Conservation (phyloP, 92 coral and sea anemone genomes). For the Metridium senile region DNA sequence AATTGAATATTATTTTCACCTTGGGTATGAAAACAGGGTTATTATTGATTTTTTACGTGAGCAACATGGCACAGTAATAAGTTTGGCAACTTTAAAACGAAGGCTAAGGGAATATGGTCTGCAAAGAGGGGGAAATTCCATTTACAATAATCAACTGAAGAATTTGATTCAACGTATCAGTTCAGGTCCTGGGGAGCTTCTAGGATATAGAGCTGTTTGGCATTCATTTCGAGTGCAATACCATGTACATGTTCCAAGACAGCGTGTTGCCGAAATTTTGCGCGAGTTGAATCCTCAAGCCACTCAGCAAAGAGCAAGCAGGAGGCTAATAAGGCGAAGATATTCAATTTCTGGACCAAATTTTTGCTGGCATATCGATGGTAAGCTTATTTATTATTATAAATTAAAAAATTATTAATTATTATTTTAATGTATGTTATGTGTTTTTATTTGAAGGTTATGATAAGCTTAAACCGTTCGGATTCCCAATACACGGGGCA, state of each 20-base stretch:
- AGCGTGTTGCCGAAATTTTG: constrained; percentile 32
- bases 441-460: too few relatives aligned
- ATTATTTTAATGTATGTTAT: constrained; percentile 19
- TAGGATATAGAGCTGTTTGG: constrained; percentile 51
- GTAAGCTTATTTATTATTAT: constrained; percentile 9
- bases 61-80: constrained; percentile 26
- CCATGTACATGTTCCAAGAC: constrained; percentile 43
- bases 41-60: constrained; percentile 31
- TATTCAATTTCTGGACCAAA: constrained; percentile 15
- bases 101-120: constrained; percentile 38
- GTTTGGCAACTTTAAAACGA: constrained; percentile 44
- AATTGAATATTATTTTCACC: constrained; percentile 41
- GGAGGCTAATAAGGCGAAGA: constrained; percentile 37
- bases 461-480: too few relatives aligned
- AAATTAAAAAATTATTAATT: constrained; percentile 22
- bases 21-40: constrained; percentile 48
- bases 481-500: too few relatives aligned
- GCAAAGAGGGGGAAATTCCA: constrained; percentile 19
- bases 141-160: constrained; percentile 25
- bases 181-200: constrained; percentile 46
- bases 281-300: constrained; percentile 46
- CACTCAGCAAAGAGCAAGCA: constrained; percentile 36
- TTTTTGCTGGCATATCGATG: too few relatives aligned
- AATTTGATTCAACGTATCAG: constrained; percentile 30
- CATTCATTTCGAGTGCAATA: constrained; percentile 41